Base-by-base conservation (phyloP, 2,797 vertebrate species). In the Sylvilagus floridanus region DNA sequence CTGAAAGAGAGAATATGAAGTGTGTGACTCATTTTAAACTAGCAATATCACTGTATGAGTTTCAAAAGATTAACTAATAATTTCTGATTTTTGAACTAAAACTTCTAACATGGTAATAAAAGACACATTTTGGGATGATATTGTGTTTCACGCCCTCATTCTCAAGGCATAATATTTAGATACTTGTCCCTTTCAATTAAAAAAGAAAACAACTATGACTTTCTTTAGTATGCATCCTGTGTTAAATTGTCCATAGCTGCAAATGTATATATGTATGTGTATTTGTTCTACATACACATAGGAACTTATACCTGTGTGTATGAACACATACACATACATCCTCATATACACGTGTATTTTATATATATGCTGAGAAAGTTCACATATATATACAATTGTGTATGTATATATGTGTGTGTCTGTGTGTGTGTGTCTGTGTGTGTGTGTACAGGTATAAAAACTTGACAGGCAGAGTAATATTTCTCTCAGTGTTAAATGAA, bases 391-490 rank as follows among this genome's bases (percentile, higher is more conserved):
- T 98, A 98, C 97, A 98, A 98, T 97, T 98, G 98, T 95, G 97
- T 98, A 98, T 98, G 98, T 98, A 97, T 97, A 97, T 98, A 95
- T 97, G 88, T 96, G 76, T 97, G 85, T 89, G 37, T 96, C 32
- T 82, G 76, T 66, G 88, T 93, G 81, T 93, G 52, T 94, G 77
- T 84, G n/a, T n/a, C n/a, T n/a, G 14, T 92, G 35, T 35, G 84
- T 95, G 93, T 97, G 97, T 97, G 97, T 97, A 98, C 97, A 98
- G 98, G 98, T 97, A 98, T 98, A 98, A 98, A 99, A 98, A 98
- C 97, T 98, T 97, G 98, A 98, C 98, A 98, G 97, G 98, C 98
- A 98, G 97, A 98, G 96, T 97, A 98, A 97, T 98, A 98, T 94
- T 98, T 98, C 97, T 96, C 97, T 98, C 97, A 95, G 97, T 97